These are phyloP conservation scores for Microhierax caerulescens DNA, from an alignment of 2,797 vertebrate genomes.

Conservation along the genomic window DNA sequence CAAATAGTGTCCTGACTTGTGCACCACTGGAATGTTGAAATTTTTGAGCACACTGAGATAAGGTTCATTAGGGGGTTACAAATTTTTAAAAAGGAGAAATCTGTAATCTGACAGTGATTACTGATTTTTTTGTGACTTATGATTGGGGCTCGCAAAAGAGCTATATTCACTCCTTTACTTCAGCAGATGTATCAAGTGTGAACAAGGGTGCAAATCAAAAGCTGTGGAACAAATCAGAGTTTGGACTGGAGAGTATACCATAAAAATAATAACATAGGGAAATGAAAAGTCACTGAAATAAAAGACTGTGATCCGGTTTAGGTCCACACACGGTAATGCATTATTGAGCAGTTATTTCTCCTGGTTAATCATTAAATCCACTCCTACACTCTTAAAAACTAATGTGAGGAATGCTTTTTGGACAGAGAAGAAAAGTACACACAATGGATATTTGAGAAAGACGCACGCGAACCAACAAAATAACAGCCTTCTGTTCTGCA, in stretches of 20 bases:
- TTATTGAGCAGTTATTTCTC: constrained; percentile 37
- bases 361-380: constrained; percentile 47
- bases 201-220: background rate
- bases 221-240: background rate
- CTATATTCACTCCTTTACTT: background rate
- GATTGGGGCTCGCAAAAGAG: background rate
- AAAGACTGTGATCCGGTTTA: constrained; percentile 34
- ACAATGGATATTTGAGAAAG: constrained; percentile 27
- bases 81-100: background rate
- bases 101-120: background rate
- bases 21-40: background rate
- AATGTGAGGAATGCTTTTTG: background rate
- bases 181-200: background rate
- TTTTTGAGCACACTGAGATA: background rate
- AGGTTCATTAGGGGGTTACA: background rate
- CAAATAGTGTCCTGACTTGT: background rate
- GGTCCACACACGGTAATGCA: constrained; percentile 34
- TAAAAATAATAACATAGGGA: constrained; percentile 23
- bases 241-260: background rate
- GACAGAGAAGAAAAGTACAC: constrained; percentile 14
- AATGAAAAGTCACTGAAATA: constrained; percentile 38
- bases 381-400: constrained; percentile 46
- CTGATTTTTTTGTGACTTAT: background rate
- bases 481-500: constrained; percentile 10
- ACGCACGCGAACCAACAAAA: constrained; percentile 19